Conservation (phyloP, 2,113 vertebrate species). For the Tympanuchus pallidicinctus region DNA sequence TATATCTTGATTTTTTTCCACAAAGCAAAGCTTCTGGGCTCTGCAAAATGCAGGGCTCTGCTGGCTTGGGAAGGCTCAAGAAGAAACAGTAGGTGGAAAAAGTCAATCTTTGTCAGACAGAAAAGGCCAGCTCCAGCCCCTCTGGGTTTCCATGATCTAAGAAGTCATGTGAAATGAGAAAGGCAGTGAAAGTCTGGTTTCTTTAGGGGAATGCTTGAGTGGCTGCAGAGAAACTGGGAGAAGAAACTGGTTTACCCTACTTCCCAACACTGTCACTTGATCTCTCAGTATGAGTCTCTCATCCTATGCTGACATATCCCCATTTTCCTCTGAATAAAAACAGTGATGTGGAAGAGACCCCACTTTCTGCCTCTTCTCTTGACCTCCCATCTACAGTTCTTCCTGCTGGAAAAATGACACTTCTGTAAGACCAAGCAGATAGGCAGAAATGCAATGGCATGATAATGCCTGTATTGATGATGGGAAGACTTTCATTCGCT, state of each 20-base stretch:
- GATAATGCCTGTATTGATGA: background rate
- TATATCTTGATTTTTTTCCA: background rate
- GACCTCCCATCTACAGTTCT: background rate
- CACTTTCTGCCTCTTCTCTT: background rate
- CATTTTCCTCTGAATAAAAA: background rate
- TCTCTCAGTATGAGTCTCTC: rapidly evolving
- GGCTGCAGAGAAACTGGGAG: background rate
- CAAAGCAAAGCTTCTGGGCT: background rate
- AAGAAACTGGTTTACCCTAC: background rate
- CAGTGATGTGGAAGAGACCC: rapidly evolving
- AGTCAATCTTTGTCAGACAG: background rate
- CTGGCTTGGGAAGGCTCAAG: background rate
- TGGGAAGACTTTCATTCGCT: background rate
- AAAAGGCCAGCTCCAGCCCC: background rate
- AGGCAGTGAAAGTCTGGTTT: background rate
- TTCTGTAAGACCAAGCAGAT: background rate
- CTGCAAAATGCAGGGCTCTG: background rate
- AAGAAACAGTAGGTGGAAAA: background rate
- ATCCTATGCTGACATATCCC: background rate
- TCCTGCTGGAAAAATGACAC: background rate
- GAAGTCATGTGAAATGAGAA: background rate
- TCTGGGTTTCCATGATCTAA: background rate
- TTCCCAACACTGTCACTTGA: background rate
- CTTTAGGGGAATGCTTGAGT: background rate
- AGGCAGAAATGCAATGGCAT: background rate